These are phyloP conservation scores for Thunnus albacares DNA, from an alignment of 2,797 vertebrate genomes.

Conservation along the genomic window DNA sequence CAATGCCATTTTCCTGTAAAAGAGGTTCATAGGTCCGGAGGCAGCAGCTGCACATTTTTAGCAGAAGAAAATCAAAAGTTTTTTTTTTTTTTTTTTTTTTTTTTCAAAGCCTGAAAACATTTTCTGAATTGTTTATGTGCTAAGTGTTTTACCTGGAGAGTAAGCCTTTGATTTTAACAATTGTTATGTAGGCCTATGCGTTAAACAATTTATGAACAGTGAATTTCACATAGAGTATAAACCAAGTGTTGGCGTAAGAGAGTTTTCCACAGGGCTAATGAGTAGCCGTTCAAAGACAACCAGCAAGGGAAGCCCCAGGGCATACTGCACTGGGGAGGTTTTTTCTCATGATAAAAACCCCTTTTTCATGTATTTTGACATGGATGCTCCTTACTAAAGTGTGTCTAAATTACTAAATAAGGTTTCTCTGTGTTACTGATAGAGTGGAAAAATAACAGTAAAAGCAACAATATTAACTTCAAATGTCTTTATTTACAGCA, in stretches of 20 bases:
- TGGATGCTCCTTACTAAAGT: constrained; percentile 11
- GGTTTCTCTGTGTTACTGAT: neutral
- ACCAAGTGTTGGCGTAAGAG: constrained; percentile 2
- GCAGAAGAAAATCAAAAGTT: constrained; percentile 44
- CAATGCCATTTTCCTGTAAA: constrained; percentile 73
- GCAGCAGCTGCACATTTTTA: constrained; percentile 66
- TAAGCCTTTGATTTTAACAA: constrained; percentile 30
- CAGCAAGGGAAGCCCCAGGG: constrained; percentile 3
- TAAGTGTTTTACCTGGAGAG: constrained; percentile 31
- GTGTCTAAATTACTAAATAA: constrained; percentile 8
- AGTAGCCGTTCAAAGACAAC: constrained; percentile 32
- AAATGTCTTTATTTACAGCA: neutral
- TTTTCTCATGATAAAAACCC: constrained; percentile 1
- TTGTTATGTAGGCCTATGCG: neutral
- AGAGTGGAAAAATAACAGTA: neutral
- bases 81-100: neutral
- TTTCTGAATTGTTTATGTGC: constrained; percentile 31
- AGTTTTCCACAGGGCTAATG: constrained; percentile 45
- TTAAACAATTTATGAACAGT: constrained; percentile 22
- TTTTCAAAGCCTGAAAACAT: neutral
- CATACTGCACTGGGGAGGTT: neutral
- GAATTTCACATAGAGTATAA: neutral
- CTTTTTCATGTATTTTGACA: constrained; percentile 23
- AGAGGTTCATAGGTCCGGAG: constrained; percentile 61
- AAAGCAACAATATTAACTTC: neutral